These are phyloP conservation scores for Probaryconus sp. DNA, from an alignment of 1,140 invertebrate genomes.

Conservation along the genomic window DNA sequence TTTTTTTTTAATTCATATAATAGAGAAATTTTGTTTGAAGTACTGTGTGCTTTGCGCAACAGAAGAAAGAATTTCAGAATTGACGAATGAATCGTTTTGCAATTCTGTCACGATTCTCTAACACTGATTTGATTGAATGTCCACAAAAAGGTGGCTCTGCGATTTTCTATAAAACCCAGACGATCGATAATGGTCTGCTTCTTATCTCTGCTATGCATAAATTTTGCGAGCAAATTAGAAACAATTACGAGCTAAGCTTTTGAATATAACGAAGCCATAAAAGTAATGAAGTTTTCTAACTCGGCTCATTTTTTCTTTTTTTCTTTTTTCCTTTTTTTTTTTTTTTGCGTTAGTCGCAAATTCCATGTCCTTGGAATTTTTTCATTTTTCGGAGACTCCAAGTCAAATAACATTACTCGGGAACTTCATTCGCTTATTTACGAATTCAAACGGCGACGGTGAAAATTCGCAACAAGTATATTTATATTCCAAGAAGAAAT, in stretches of 20 bases:
- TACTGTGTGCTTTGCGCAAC: slow-evolving; percentile 12
- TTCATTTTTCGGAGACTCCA: slow-evolving; percentile 36
- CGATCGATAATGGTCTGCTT: slow-evolving; percentile 42
- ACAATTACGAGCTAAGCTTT: slow-evolving; percentile 33
- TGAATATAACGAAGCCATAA: slow-evolving; percentile 34
- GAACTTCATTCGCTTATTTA: too few species aligned
- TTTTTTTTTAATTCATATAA: too few species aligned
- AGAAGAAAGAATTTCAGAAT: slow-evolving; percentile 6
- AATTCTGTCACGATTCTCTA: slow-evolving; percentile 31
- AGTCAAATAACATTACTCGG: too few species aligned
- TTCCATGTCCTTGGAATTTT: slow-evolving; percentile 24
- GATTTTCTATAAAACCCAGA: slow-evolving; percentile 25
- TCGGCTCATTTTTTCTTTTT: slow-evolving; percentile 28
- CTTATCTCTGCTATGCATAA: slow-evolving; percentile 33
- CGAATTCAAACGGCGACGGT: too few species aligned
- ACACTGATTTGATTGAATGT: slow-evolving; percentile 32
- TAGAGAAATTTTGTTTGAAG: slow-evolving; percentile 38
- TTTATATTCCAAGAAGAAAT: background rate
- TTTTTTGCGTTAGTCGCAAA: too few species aligned
- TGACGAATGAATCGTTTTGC: slow-evolving; percentile 36
- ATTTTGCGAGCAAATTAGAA: slow-evolving; percentile 40
- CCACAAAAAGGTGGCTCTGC: slow-evolving; percentile 6
- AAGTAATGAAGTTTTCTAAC: slow-evolving; percentile 48
- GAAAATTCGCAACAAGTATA: too few species aligned
- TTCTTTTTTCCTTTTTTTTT: too few species aligned